Percentiles rank a stretch among this genome's conserved stretches.
phyloP scores from a whole-genome alignment of 2,888 invertebrate genomes.

The Volucella zonaria region DNA sequence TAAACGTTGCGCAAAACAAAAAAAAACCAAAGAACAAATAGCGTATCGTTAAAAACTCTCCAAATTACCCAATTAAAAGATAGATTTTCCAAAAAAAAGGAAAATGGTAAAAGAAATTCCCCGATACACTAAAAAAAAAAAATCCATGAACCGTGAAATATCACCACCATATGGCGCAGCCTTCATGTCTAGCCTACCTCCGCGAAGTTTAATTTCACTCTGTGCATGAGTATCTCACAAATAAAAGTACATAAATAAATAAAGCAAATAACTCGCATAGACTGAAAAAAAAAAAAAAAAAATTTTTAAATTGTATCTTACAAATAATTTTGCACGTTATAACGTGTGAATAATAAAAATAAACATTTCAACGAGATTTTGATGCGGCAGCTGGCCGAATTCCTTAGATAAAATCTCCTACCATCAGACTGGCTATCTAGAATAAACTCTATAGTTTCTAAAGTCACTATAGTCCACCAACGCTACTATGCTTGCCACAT shows the following conservation, averaged over 20 bases:
- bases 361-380: conserved; percentile 8
- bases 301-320: background rate
- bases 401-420: conserved; percentile 19
- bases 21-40: too few relatives aligned
- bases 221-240: background rate
- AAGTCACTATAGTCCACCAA: too few relatives aligned
- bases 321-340: conserved; percentile 18
- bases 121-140: conserved; percentile 13
- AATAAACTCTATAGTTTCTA: too few relatives aligned
- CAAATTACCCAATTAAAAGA: conserved; percentile 25
- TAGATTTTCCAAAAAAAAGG: conserved; percentile 19
- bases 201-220: background rate
- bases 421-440: background rate
- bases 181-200: conserved; percentile 25
- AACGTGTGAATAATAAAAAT: conserved; percentile 7
- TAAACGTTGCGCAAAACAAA: too few relatives aligned
- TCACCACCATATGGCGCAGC: conserved; percentile 51
- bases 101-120: background rate
- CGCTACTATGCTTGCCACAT: background rate
- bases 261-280: background rate
- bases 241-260: conserved; percentile 24
- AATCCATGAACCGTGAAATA: conserved; percentile 37
- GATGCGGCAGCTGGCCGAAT: conserved; percentile 31
- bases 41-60: background rate
- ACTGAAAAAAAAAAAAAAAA: background rate